A percentile compares a stretch with the other conserved stretches of the same genome.
Conservation (phyloP, 30 jellyfish, hydroid and myxozoan genomes). For the Turritopsis dohrnii region DNA sequence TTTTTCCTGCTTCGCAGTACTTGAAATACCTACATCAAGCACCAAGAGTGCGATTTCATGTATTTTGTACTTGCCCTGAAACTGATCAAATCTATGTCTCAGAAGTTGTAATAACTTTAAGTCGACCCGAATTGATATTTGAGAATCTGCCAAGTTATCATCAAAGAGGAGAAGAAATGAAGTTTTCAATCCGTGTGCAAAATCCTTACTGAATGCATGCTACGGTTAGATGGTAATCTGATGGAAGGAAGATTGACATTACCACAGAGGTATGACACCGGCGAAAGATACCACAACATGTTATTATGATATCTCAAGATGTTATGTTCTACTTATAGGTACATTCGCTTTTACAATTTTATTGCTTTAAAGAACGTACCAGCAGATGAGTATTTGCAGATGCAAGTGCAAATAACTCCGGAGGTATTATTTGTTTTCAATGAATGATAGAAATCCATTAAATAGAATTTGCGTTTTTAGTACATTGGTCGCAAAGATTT, state of each 20-base stretch:
- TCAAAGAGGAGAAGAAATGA: constrained; percentile 50
- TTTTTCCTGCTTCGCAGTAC: constrained; percentile 41
- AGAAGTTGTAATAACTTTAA: constrained; percentile 60
- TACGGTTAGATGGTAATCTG: constrained; percentile 69
- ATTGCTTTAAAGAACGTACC: constrained; percentile 46
- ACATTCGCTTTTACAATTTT: background rate
- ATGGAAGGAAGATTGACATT: constrained; percentile 59
- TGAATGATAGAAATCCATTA: background rate
- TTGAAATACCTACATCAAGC: constrained; percentile 39
- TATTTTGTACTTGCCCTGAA: constrained; percentile 50
- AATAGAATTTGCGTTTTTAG: constrained; percentile 17
- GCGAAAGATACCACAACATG: background rate
- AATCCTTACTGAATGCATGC: constrained; percentile 74
- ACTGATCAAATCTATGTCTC: constrained; percentile 74
- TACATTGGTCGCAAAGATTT: constrained; percentile 65
- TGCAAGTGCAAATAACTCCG: constrained; percentile 66
- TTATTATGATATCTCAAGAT: background rate
- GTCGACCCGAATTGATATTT: constrained; percentile 68
- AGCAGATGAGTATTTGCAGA: constrained; percentile 54
- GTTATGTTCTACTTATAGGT: background rate
- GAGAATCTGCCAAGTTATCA: constrained; percentile 54
- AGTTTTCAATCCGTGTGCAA: constrained; percentile 55
- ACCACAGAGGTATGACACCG: constrained; percentile 74
- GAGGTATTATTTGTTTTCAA: constrained; percentile 44
- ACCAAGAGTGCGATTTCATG: constrained; percentile 64